Conservation (phyloP, 2,888 invertebrate genomes). For the Epistrophe grossulariae region DNA sequence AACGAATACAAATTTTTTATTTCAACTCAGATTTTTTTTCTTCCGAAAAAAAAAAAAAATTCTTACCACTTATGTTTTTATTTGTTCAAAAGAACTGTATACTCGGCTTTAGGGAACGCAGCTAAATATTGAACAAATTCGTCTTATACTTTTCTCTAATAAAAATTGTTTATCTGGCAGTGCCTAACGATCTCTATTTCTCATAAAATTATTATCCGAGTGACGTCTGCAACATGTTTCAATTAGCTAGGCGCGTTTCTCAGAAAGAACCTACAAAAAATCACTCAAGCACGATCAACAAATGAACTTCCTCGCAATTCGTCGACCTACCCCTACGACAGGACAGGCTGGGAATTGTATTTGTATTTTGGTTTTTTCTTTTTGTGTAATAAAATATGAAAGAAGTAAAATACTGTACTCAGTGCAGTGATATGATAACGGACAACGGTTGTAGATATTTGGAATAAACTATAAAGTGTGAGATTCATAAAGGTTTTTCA, state of each 20-base stretch:
- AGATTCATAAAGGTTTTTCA: not conserved
- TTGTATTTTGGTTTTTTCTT: not conserved
- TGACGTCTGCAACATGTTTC: slow-evolving; percentile 23
- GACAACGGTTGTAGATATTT: slow-evolving; percentile 3
- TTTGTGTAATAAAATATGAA: not conserved
- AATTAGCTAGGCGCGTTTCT: not conserved
- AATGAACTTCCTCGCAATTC: not conserved
- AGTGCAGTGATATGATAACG: slow-evolving; percentile 4
- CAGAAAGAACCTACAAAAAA: not conserved
- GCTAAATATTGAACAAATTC: no score
- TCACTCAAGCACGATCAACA: slow-evolving; percentile 41
- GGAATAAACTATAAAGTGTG: not conserved
- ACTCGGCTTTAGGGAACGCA: no score
- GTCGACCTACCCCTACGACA: not conserved
- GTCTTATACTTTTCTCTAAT: not conserved
- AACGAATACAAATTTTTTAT: no score
- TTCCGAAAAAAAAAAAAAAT: no score
- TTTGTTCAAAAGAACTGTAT: no score
- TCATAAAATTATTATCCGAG: not conserved
- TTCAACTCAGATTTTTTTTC: no score
- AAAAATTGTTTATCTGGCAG: not conserved
- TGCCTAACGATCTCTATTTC: not conserved
- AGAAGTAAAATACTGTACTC: no score
- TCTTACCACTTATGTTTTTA: no score
- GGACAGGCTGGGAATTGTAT: not conserved